Evolutionary conservation across 2,888 invertebrate species (phyloP).

Genomic region (Zaprionus lineosus): DNA sequence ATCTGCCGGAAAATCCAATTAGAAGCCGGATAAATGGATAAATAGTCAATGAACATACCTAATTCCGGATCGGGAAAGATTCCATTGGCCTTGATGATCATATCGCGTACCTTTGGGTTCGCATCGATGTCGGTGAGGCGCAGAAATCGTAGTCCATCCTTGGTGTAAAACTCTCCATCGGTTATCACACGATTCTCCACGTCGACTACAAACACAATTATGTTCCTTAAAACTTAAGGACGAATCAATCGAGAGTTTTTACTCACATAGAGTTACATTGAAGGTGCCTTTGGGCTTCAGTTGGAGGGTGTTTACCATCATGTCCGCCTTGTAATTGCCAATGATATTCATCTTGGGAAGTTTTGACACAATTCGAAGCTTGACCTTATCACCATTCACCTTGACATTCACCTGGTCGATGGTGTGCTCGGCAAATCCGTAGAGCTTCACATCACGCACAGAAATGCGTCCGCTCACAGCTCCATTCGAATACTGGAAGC

Average conservation of each 20-base stretch:
- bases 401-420: constrained; percentile 84
- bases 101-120: constrained; percentile 86
- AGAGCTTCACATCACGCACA: constrained; percentile 84
- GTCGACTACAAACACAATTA: constrained; percentile 32
- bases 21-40: not conserved
- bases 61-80: constrained; percentile 86
- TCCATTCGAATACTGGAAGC: constrained; percentile 73
- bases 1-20: constrained; percentile 54
- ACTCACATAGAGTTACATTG: constrained; percentile 86
- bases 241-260: not conserved
- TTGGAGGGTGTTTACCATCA: constrained; percentile 85
- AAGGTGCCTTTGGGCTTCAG: constrained; percentile 86
- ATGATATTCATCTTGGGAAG: constrained; percentile 84
- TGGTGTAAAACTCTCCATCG: constrained; percentile 84
- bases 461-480: constrained; percentile 70
- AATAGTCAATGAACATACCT: constrained; percentile 84
- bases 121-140: constrained; percentile 85
- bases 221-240: not conserved
- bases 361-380: constrained; percentile 83
- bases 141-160: constrained; percentile 84
- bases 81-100: constrained; percentile 85
- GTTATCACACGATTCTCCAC: constrained; percentile 47
- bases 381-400: constrained; percentile 82
- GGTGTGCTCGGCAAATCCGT: constrained; percentile 84
- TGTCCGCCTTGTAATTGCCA: constrained; percentile 86